Percentiles rank a stretch among this genome's conserved stretches.
These are phyloP conservation scores for Leptoclinus maculatus DNA, from an alignment of 2,797 vertebrate genomes.

Conservation along the genomic window DNA sequence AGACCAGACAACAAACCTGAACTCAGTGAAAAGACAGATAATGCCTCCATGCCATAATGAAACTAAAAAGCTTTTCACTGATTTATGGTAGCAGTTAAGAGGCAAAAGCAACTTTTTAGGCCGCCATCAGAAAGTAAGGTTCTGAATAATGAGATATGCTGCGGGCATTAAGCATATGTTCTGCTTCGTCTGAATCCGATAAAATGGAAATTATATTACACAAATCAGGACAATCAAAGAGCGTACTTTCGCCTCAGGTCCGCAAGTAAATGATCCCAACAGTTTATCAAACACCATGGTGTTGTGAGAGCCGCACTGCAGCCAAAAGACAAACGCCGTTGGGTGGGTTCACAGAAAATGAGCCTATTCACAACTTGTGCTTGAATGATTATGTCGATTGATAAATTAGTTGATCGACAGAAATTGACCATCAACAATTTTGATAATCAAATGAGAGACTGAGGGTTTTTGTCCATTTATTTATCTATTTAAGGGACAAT, in stretches of 20 bases:
- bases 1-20: slow-evolving; percentile 45
- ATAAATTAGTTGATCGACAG: not conserved
- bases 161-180: slow-evolving; percentile 34
- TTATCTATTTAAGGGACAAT: not conserved
- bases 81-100: slow-evolving; percentile 63
- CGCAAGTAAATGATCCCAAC: slow-evolving; percentile 21
- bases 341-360: not conserved
- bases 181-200: slow-evolving; percentile 51
- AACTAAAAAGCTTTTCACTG: slow-evolving; percentile 66
- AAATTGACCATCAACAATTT: not conserved
- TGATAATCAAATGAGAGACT: not conserved
- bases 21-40: slow-evolving; percentile 55
- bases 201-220: slow-evolving; percentile 56
- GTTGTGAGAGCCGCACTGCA: slow-evolving; percentile 9
- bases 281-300: slow-evolving; percentile 18
- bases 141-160: slow-evolving; percentile 61
- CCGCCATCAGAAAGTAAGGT: slow-evolving; percentile 53
- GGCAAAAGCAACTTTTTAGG: slow-evolving; percentile 56
- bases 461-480: not conserved
- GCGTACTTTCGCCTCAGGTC: slow-evolving; percentile 18
- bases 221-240: slow-evolving; percentile 36
- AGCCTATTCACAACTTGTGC: not conserved
- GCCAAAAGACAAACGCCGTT: not conserved
- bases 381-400: not conserved
- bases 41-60: slow-evolving; percentile 46